Conservation (phyloP, 2,888 invertebrate genomes). For the Orthosia incerta region DNA sequence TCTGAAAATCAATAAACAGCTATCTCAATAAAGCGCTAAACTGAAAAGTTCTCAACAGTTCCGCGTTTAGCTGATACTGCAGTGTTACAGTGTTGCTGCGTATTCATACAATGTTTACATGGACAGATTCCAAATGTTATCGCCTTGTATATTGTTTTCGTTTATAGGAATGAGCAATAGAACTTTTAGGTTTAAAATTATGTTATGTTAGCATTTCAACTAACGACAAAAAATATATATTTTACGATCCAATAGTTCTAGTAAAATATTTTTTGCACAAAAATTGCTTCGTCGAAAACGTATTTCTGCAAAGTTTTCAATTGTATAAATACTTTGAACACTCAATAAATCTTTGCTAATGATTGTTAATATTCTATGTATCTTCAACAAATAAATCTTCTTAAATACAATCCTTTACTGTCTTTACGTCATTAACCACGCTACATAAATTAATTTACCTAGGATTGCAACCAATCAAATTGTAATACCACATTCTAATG, state of each 20-base stretch:
- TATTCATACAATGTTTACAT: constrained; percentile 48
- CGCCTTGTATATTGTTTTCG: constrained; percentile 51
- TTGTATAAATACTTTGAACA: neutral
- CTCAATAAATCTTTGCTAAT: neutral
- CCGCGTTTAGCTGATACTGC: constrained; percentile 21
- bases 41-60: constrained; percentile 18
- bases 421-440: neutral
- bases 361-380: too few relatives aligned
- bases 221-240: neutral
- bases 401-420: neutral
- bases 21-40: constrained; percentile 25
- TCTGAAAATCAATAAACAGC: neutral
- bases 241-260: too few relatives aligned
- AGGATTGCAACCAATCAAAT: constrained; percentile 3
- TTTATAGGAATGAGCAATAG: constrained; percentile 37
- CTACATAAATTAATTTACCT: constrained; percentile 4
- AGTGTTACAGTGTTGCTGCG: constrained; percentile 38
- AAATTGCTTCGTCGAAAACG: neutral
- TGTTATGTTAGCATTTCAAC: neutral
- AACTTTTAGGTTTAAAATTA: neutral
- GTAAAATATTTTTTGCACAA: neutral
- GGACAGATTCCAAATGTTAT: constrained; percentile 52
- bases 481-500: constrained; percentile 10
- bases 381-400: neutral
- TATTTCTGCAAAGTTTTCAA: neutral